These are phyloP conservation scores for Rosalia funebris DNA, from an alignment of 2,888 invertebrate species.

Conservation along the genomic window DNA sequence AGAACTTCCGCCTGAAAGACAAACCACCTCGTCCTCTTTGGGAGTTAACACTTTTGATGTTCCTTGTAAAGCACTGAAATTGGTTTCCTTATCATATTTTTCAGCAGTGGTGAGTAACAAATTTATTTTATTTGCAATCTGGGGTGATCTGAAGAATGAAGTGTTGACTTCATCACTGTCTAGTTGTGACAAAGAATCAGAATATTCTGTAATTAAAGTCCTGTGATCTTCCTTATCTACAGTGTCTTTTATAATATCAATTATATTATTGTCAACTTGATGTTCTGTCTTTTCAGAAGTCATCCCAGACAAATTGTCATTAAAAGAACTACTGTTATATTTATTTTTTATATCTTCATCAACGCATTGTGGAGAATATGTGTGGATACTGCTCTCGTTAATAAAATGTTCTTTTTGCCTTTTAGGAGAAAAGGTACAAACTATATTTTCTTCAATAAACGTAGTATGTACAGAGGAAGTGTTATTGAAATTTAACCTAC, in stretches of 20 bases:
- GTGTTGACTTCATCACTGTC: conserved; percentile 1
- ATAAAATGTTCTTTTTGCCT: conserved; percentile 1
- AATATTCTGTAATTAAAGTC: not conserved
- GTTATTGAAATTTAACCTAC: conserved; percentile 46
- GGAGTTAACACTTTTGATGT: conserved; percentile 49
- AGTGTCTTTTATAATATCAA: too few species aligned
- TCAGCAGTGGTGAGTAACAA: conserved; percentile 41
- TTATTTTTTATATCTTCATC: not conserved
- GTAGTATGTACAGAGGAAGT: conserved; percentile 35
- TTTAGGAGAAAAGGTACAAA: conserved; percentile 39
- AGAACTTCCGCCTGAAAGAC: conserved; percentile 16
- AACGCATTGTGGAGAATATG: not conserved
- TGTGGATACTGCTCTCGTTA: not conserved
- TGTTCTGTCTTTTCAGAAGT: not conserved
- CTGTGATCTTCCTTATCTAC: not conserved
- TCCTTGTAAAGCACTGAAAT: conserved; percentile 50
- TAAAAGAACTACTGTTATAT: not conserved
- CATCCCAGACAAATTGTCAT: not conserved
- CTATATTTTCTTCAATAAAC: conserved; percentile 45
- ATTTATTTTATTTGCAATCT: conserved; percentile 4
- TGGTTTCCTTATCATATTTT: conserved; percentile 51
- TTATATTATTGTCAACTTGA: too few species aligned
- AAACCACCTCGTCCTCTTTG: too few species aligned
- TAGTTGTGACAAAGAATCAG: conserved; percentile 5
- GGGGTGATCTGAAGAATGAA: conserved; percentile 33